Conservation (phyloP, 2,797 vertebrate genomes). For the Sebastes steindachneri region DNA sequence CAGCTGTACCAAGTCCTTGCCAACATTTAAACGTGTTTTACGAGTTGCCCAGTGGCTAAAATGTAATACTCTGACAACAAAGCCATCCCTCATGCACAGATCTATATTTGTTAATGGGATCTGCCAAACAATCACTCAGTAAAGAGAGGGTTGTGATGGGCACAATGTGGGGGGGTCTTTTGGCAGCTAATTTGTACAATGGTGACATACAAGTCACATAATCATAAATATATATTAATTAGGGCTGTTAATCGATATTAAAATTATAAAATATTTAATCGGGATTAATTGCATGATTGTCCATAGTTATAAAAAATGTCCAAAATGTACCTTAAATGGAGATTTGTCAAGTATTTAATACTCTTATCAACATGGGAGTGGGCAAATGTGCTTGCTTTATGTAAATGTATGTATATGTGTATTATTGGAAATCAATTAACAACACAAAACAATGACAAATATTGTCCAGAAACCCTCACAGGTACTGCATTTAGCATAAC, state of each 20-base stretch:
- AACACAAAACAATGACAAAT: not conserved
- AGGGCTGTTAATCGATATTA: not conserved
- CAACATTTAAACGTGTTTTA: slow-evolving; percentile 74
- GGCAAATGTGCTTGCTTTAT: no score
- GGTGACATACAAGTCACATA: slow-evolving; percentile 9
- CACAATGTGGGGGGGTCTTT: slow-evolving; percentile 22
- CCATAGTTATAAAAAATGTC: not conserved
- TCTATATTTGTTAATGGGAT: slow-evolving; percentile 65
- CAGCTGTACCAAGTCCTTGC: slow-evolving; percentile 69
- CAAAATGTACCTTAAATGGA: no score
- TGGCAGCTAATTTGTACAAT: slow-evolving; percentile 52
- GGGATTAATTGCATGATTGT: not conserved
- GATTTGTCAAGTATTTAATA: no score
- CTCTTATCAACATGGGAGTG: no score
- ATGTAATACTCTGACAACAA: slow-evolving; percentile 77
- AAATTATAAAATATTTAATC: not conserved
- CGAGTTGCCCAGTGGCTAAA: slow-evolving; percentile 71
- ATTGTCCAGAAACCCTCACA: not conserved
- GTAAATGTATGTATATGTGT: no score
- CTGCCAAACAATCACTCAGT: slow-evolving; percentile 38
- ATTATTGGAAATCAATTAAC: not conserved
- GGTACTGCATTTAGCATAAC: no score
- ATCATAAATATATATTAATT: not conserved
- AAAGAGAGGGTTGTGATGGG: slow-evolving; percentile 41
- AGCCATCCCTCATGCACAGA: slow-evolving; percentile 47